Evolutionary conservation across 2,797 vertebrate species (phyloP), one percentile per base, ranked within the genome.

Genomic region (Galaxias olidus): DNA sequence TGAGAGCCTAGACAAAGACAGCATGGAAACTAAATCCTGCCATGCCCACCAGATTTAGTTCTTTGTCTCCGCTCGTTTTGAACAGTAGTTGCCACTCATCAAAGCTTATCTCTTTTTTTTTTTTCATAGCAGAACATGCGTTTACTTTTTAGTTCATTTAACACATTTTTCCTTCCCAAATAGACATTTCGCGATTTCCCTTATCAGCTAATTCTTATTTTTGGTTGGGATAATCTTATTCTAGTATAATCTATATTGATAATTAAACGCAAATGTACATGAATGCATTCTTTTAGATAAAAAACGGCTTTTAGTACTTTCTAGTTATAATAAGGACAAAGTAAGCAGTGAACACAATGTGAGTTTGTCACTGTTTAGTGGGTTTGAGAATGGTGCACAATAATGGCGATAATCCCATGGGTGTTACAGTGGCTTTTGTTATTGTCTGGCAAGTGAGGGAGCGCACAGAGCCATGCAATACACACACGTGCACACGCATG

Each of bases 31-130:
- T 83, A 81, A 87, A 86, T 86, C 77, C 72, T 73, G 69, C 77
- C 65, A 57, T 71, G 72, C 74, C 77, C 73, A 30, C 19, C 75
- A 78, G 75, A 89, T 87, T 84, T 84, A 70, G 67, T 64, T 78
- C 63, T 78, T 75, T 72, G 71, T 81, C 53, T 65, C 63, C 80
- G 71, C 79, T 84, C 73, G 86, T 88, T 88, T 89, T 83, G 80
- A 84, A 84, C 77, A 59, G 62, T 73, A 79, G 80, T 69, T 77
- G 64, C 57, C 55, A 57, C 59, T 68, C 72, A 84, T 85, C 77
- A 77, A 73, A 85, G 73, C 64, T 51, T 56, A 68, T 70, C 50
- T 50, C 50, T 66, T 75, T 77, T 64, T 77, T 77, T 61, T 19
- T 50, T 20, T 72, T 66, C 71, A 5, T 20, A 18, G 11, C 10